Evolutionary conservation across 2,113 vertebrate genomes (phyloP), one percentile per base, ranked within the genome.

Genomic region (Corythornis vintsioides): DNA sequence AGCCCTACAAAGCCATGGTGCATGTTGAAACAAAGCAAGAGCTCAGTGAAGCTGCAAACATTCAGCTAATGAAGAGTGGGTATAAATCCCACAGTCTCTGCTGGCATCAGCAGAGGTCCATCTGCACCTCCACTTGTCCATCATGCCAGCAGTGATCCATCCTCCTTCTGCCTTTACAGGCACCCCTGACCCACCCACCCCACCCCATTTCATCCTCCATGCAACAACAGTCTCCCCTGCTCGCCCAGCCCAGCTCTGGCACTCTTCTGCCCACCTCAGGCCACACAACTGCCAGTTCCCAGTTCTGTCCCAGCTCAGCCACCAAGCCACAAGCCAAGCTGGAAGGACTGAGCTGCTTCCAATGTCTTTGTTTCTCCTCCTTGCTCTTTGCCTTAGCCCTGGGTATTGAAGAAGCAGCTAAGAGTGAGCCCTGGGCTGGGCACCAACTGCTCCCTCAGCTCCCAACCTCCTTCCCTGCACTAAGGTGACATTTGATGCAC

Each of bases 391-490:
- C 59, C 81, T 15, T 11, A 64, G 33, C 33, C 42, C 66, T 70
- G 89, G 59, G 43, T 66, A 72, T 28, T 82, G 71, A 89, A 91
- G 52, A 89, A 61, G 64, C 60, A 79, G 42, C 67, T 55, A 93
- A 75, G 86, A 71, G 83, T 21, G 24, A 88, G 84, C 73, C 88
- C 88, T 31, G 59, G 88, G 90, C 95, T 96, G 92, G 73, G 89
- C 71, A 85, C 91, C 94, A 95, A 84, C 92, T 96, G 86, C 6
- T 90, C 71, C 85, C 57, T 77, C 42, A 88, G 48, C 40, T 80
- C 67, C 31, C 7, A 6, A 50, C 67, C 31, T 35, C 17, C 72
- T 84, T 89, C 52, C 47, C 14, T 7, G 31, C 83, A 73, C 87
- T 50, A 76, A 47, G 71, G 52, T 67, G 64, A 74, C 74, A 90